Conservation (phyloP, 1,140 invertebrate species). For the Bombus difficillimus region DNA sequence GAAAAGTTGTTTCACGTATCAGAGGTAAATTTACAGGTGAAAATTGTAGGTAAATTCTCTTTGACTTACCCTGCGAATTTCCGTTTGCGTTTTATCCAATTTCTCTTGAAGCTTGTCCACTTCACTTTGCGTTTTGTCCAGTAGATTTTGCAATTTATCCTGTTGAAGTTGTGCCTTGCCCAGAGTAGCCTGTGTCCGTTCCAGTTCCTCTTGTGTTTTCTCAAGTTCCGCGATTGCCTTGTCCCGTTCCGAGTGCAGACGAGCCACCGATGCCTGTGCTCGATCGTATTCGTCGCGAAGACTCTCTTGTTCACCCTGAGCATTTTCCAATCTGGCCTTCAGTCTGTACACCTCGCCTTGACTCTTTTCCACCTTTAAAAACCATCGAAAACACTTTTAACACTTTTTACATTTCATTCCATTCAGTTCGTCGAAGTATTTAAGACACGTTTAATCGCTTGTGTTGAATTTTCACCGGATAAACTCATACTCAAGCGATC, state of each 20-base stretch:
- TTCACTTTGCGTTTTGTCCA: constrained; percentile 95
- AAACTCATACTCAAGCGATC: too few species aligned
- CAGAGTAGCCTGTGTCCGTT: constrained; percentile 93
- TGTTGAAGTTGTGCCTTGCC: constrained; percentile 95
- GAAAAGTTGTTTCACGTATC: too few species aligned
- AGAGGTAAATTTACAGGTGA: neutral
- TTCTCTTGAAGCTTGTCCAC: constrained; percentile 95
- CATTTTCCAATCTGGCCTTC: constrained; percentile 96
- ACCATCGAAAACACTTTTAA: neutral
- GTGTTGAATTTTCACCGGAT: neutral
- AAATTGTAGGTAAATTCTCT: neutral
- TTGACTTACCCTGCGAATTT: constrained; percentile 89
- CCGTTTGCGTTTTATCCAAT: constrained; percentile 90
- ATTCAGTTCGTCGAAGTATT: neutral
- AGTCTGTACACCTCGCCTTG: constrained; percentile 97
- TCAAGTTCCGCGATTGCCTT: constrained; percentile 92
- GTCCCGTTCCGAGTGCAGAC: constrained; percentile 94
- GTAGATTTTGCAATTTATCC: constrained; percentile 93
- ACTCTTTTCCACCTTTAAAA: constrained; percentile 86
- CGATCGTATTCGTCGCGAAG: constrained; percentile 95
- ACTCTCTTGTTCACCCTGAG: constrained; percentile 96
- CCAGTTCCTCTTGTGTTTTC: constrained; percentile 94
- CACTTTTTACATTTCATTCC: neutral
- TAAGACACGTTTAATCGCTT: neutral
- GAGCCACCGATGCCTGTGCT: constrained; percentile 88